Conservation (phyloP, 2,113 vertebrate species). For the Turnix velox region DNA sequence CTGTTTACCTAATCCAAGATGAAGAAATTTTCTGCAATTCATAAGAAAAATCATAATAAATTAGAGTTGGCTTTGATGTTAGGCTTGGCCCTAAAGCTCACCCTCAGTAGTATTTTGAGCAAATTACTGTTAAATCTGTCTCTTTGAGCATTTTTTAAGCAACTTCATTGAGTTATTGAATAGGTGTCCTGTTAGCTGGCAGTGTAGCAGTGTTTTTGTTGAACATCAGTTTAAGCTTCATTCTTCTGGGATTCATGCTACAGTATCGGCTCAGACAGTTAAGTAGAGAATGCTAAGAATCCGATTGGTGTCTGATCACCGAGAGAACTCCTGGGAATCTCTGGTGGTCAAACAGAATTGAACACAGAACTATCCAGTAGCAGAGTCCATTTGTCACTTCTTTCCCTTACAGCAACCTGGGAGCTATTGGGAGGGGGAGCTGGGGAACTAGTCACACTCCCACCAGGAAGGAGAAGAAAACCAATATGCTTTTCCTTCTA, state of each 20-base stretch:
- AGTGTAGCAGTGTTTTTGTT: neutral
- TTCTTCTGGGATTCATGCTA: neutral
- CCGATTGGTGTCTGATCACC: rapidly evolving
- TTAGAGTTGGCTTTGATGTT: neutral
- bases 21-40: neutral
- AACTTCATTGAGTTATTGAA: neutral
- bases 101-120: no score
- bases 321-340: neutral
- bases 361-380: neutral
- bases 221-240: rapidly evolving
- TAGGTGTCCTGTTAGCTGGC: neutral
- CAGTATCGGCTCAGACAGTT: neutral
- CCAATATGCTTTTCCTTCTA: neutral
- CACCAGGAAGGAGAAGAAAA: neutral
- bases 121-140: neutral
- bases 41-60: neutral
- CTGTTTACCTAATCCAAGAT: neutral
- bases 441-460: neutral
- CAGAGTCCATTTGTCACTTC: neutral
- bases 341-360: neutral
- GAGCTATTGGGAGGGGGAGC: neutral
- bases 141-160: neutral
- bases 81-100: neutral
- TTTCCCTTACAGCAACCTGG: neutral
- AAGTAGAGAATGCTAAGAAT: neutral